Base-by-base conservation (phyloP, 2,888 invertebrate species). In the Andrena bicolor region DNA sequence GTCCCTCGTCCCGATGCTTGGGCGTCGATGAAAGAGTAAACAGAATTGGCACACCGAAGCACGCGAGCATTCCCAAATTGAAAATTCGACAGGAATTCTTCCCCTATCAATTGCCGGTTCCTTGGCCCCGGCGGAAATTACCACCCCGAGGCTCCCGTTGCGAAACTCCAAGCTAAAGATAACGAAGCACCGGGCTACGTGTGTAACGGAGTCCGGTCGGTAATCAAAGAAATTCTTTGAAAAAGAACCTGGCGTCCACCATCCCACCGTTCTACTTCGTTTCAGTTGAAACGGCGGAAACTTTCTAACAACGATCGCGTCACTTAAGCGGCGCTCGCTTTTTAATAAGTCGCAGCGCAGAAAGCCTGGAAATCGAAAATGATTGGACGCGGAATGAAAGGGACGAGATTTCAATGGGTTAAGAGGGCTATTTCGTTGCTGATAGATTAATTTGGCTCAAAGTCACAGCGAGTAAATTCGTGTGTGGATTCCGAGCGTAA, bases 41-140 rank as follows among this genome's bases (percentile, higher is more conserved):
- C 80, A 78, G 79, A 80, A 86, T 82, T 83, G 56, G 56, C 73
- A 58, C 66, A 41, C 72, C 82, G 74, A 79, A n/a, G 16, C 4
- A n/a, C 66, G 48, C 41, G 48, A 8, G 53, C 76, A 28, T 73
- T 65, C 78, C 71, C 71, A 82, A 84, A 84, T 84, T 85, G 82
- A 77, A 88, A 82, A 84, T 84, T 76, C 69, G 74, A 48, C 30
- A 8, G 73, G 53, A 58, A 75, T 71, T 65, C 71, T 72, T 66
- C 51, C 53, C n/a, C 49, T 70, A 73, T 83, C 79, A 71, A 80
- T 82, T 75, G 64, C 35, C 61, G 26, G 48, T 32, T 5, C 32
- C 6, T 63, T 61, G 35, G 48, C 10, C 16, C 20, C 10, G 3
- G 13, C 26, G 48, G 26, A 81, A 76, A 79, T 85, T 87, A 76